Evolutionary conservation across 2,113 vertebrate species (phyloP).

Genomic region (Scytalopus superciliaris): DNA sequence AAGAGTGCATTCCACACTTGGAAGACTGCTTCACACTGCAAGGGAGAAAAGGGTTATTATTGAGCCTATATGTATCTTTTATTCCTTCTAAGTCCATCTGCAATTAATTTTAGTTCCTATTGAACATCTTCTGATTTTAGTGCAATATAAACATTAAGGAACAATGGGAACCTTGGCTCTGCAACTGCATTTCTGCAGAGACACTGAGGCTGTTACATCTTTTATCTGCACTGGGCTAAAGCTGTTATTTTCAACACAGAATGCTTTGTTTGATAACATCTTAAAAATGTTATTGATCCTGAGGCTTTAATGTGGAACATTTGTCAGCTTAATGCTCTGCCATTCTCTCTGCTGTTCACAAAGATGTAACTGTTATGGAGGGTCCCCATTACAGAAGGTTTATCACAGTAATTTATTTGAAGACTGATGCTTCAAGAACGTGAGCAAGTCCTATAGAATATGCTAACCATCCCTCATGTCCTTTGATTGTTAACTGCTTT

Average conservation of each 20-base stretch:
- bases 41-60: neutral
- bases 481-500: neutral
- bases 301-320: slow-evolving; percentile 38
- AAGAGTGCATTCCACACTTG: neutral
- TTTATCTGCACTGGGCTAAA: neutral
- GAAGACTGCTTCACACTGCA: neutral
- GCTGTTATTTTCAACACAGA: neutral
- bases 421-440: neutral
- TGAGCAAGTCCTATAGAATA: neutral
- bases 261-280: slow-evolving; percentile 19
- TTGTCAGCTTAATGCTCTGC: slow-evolving; percentile 28
- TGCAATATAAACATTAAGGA: neutral
- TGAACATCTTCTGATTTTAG: neutral
- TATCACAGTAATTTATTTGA: slow-evolving; percentile 25
- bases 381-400: neutral
- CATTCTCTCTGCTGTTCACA: neutral
- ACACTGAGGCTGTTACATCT: neutral
- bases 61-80: neutral
- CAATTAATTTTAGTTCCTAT: neutral
- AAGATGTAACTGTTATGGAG: neutral
- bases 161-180: neutral
- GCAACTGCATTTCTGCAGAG: neutral
- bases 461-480: neutral
- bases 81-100: neutral
- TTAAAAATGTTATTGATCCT: slow-evolving; percentile 21